Evolutionary conservation across 1,140 invertebrate genomes (phyloP).

Genomic region (Maniola jurtina): DNA sequence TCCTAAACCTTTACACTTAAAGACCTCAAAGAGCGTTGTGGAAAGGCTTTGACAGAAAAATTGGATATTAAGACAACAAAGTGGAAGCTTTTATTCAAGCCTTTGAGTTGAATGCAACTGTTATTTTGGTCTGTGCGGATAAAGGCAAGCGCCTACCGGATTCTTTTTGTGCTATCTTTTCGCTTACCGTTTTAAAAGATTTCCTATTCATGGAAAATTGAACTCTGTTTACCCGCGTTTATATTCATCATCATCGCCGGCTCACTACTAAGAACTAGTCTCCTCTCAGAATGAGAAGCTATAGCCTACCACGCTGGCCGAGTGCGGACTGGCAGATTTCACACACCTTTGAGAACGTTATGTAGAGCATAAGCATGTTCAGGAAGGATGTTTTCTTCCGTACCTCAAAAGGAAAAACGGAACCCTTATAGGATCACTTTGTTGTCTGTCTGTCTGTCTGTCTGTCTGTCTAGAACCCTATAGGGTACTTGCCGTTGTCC

Average conservation of each 20-base stretch:
- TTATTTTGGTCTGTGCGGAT: slow-evolving; percentile 36
- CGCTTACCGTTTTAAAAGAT: slow-evolving; percentile 15
- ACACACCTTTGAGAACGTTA: too few species aligned
- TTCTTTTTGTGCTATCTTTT: slow-evolving; percentile 33
- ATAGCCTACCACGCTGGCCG: too few species aligned
- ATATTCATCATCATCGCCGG: background rate
- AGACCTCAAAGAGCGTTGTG: slow-evolving; percentile 4
- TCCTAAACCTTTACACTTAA: slow-evolving; percentile 1
- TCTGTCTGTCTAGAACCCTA: too few species aligned
- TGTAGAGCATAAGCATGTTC: too few species aligned
- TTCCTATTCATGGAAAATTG: slow-evolving; percentile 23
- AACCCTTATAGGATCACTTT: too few species aligned
- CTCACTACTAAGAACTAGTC: too few species aligned
- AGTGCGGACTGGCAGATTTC: too few species aligned
- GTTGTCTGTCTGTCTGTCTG: too few species aligned
- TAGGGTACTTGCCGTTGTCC: too few species aligned
- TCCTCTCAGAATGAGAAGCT: too few species aligned
- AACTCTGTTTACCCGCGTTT: slow-evolving; percentile 16
- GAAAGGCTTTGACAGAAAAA: slow-evolving; percentile 30
- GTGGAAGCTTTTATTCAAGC: slow-evolving; percentile 22
- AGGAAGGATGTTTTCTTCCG: too few species aligned
- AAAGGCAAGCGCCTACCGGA: slow-evolving; percentile 22
- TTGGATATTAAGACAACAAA: slow-evolving; percentile 31
- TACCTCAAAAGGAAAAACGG: too few species aligned
- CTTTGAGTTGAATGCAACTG: slow-evolving; percentile 38